These are phyloP conservation scores for Sycophaga agraensis DNA, from an alignment of 1,140 invertebrate species.

Conservation along the genomic window DNA sequence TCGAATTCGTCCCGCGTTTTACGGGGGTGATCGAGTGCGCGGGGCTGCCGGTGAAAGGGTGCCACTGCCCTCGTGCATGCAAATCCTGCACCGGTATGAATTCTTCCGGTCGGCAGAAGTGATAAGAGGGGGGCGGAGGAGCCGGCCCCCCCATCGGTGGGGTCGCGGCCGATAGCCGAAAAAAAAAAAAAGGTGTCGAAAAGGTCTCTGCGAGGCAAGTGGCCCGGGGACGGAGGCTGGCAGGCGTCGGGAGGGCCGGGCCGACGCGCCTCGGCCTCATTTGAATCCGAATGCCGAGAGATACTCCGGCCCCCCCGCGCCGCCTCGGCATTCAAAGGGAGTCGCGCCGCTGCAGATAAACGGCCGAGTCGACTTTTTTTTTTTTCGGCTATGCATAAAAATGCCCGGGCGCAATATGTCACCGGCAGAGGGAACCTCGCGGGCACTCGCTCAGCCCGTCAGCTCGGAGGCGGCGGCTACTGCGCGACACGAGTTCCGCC, in stretches of 20 bases:
- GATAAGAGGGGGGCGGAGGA: constrained; percentile 15
- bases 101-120: background rate
- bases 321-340: constrained; percentile 24
- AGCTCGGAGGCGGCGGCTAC: constrained; percentile 39
- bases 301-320: constrained; percentile 39
- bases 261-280: constrained; percentile 41
- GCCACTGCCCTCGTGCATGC: too few relatives aligned
- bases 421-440: constrained; percentile 44
- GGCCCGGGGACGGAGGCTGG: too few relatives aligned
- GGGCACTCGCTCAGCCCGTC: constrained; percentile 38
- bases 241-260: constrained; percentile 32
- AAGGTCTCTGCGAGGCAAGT: too few relatives aligned
- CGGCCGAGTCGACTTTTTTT: constrained; percentile 35
- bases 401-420: constrained; percentile 50
- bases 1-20: too few relatives aligned
- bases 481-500: too few relatives aligned
- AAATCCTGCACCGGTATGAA: too few relatives aligned
- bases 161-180: too few relatives aligned
- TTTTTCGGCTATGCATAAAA: constrained; percentile 33
- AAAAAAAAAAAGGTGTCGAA: too few relatives aligned
- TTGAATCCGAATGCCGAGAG: constrained; percentile 56
- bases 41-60: too few relatives aligned
- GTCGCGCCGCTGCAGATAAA: background rate
- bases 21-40: too few relatives aligned
- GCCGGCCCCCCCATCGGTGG: too few relatives aligned